A percentile compares a stretch with the other conserved stretches of the same genome.
Evolutionary conservation across 1,140 invertebrate genomes (phyloP).

Genomic region (Pentalonia nigronervosa): DNA sequence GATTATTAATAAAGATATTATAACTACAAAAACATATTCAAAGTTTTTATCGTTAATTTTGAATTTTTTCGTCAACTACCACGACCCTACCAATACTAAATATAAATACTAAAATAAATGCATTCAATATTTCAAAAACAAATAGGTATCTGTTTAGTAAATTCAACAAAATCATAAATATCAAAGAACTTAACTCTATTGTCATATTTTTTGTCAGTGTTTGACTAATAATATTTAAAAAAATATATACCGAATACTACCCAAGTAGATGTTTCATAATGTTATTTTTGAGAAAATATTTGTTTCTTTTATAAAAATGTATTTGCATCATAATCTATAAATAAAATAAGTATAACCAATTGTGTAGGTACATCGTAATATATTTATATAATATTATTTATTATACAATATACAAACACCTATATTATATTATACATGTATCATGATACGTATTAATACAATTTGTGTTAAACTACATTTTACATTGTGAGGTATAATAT

Average conservation of each 20-base stretch:
- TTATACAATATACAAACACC: no score
- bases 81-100: neutral
- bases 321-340: neutral
- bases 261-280: no score
- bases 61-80: neutral
- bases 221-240: neutral
- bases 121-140: no score
- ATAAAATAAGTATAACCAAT: neutral
- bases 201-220: neutral
- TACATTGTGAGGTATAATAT: neutral
- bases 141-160: no score
- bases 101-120: no score
- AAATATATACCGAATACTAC: no score
- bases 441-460: neutral
- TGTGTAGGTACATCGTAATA: neutral
- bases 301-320: no score
- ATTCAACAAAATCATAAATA: neutral
- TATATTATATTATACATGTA: neutral
- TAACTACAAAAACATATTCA: neutral
- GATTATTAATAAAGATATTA: neutral
- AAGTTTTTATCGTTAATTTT: neutral
- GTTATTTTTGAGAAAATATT: no score
- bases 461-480: neutral
- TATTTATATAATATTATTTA: neutral
- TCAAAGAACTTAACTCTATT: neutral